phyloP scores from a whole-genome alignment of 2,888 invertebrate genomes.

The Abrostola tripartita region DNA sequence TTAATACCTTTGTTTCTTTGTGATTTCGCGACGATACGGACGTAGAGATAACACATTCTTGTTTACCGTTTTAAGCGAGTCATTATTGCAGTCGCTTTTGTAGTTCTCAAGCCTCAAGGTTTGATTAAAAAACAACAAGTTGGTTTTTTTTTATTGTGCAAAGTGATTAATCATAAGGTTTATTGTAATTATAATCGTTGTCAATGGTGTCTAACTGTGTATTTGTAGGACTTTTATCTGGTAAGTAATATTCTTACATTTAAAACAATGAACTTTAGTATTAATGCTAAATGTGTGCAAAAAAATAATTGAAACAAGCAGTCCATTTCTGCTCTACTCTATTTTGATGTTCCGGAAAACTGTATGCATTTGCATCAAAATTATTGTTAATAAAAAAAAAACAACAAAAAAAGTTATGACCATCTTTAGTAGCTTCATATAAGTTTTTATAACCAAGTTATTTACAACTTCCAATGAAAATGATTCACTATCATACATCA shows the following conservation, averaged over 20 bases:
- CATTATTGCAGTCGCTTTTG: conserved; percentile 67
- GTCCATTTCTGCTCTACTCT: neutral
- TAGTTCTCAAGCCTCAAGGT: conserved; percentile 61
- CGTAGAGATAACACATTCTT: conserved; percentile 77
- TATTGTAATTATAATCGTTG: conserved; percentile 51
- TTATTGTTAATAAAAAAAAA: too few relatives aligned
- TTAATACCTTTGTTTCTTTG: conserved; percentile 80
- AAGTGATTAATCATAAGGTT: conserved; percentile 46
- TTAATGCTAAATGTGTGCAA: neutral
- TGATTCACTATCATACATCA: conserved; percentile 35
- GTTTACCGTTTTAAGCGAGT: conserved; percentile 73
- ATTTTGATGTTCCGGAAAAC: too few relatives aligned
- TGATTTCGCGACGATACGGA: conserved; percentile 76
- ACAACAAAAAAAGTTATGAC: conserved; percentile 19
- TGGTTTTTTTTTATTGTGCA: conserved; percentile 34
- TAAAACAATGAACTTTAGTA: neutral
- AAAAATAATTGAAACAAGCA: neutral
- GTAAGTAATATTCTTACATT: conserved; percentile 61
- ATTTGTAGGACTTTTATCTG: conserved; percentile 76
- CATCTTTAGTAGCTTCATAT: conserved; percentile 16
- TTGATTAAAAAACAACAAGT: conserved; percentile 49
- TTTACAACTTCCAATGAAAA: conserved; percentile 11
- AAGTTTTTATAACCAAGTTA: conserved; percentile 18
- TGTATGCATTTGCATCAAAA: too few relatives aligned
- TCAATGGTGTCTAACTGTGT: conserved; percentile 83